These are phyloP conservation scores for Calidris pygmaea DNA, from an alignment of 2,113 vertebrate genomes.

Conservation along the genomic window DNA sequence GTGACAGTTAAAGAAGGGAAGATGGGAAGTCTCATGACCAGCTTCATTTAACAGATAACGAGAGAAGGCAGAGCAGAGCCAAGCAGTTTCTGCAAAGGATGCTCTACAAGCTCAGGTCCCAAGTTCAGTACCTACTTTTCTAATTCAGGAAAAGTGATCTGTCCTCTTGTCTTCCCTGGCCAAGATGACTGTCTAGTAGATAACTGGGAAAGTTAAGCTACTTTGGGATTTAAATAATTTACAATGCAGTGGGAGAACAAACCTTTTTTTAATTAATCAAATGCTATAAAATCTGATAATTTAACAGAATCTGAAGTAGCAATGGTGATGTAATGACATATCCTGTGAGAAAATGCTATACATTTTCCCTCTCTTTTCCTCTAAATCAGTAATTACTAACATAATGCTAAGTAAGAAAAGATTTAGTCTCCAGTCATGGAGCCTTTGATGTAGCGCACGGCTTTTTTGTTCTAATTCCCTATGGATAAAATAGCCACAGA, in stretches of 20 bases:
- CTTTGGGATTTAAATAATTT: constrained; percentile 30
- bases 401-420: constrained; percentile 49
- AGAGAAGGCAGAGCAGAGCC: not conserved
- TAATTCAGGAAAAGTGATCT: constrained; percentile 16
- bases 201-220: not conserved
- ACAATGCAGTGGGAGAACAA: constrained; percentile 1
- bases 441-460: not conserved
- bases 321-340: constrained; percentile 9
- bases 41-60: not conserved
- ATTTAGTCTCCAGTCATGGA: constrained; percentile 6
- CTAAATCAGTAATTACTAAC: constrained; percentile 45
- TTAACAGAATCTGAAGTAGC: not conserved
- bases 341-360: not conserved
- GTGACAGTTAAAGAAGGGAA: not conserved
- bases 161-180: not conserved
- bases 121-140: not conserved
- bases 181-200: not conserved
- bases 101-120: not conserved
- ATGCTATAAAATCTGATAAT: not conserved
- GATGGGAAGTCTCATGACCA: not conserved
- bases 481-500: constrained; percentile 52
- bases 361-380: constrained; percentile 7
- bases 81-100: not conserved
- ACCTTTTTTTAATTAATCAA: constrained; percentile 14
- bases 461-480: constrained; percentile 54